A percentile compares a stretch with the other conserved stretches of the same genome.
Evolutionary conservation across 30 jellyfish, hydroid and myxozoan species (phyloP).

Genomic region (Turritopsis dohrnii): DNA sequence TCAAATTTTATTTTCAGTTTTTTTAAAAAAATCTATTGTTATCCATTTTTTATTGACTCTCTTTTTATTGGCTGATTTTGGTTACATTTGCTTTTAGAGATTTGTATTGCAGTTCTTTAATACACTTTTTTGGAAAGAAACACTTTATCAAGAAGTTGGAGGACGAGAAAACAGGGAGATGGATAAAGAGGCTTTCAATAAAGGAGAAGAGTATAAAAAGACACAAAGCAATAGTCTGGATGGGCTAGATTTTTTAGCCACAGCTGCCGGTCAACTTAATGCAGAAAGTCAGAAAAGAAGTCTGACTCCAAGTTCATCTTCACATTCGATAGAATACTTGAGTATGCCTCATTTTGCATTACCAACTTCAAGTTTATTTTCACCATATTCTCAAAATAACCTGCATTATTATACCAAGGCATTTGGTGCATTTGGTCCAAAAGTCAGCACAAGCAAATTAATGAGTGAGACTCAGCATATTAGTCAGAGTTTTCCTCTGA

Average conservation of each 20-base stretch:
- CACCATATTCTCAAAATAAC: not conserved
- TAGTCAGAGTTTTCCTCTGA: not conserved
- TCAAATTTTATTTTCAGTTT: not conserved
- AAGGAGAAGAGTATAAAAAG: not conserved
- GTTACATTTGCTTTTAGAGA: not conserved
- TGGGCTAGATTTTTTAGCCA: slow-evolving; percentile 1
- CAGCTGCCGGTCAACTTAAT: slow-evolving; percentile 10
- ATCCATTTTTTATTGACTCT: not conserved
- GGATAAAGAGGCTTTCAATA: not conserved
- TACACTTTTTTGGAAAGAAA: not conserved
- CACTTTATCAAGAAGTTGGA: not conserved
- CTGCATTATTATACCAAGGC: not conserved
- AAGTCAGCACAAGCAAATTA: not conserved
- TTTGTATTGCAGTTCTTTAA: not conserved
- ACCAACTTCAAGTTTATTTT: not conserved
- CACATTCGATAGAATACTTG: not conserved
- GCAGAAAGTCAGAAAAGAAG: slow-evolving; percentile 8
- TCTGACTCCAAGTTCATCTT: not conserved
- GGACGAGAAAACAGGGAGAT: not conserved
- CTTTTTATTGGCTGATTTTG: not conserved
- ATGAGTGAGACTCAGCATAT: not conserved
- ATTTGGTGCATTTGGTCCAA: not conserved
- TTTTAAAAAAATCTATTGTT: not conserved
- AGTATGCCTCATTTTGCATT: not conserved
- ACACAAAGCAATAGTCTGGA: not conserved